Conservation (phyloP, 2,797 vertebrate genomes). For the Argentina silus region DNA sequence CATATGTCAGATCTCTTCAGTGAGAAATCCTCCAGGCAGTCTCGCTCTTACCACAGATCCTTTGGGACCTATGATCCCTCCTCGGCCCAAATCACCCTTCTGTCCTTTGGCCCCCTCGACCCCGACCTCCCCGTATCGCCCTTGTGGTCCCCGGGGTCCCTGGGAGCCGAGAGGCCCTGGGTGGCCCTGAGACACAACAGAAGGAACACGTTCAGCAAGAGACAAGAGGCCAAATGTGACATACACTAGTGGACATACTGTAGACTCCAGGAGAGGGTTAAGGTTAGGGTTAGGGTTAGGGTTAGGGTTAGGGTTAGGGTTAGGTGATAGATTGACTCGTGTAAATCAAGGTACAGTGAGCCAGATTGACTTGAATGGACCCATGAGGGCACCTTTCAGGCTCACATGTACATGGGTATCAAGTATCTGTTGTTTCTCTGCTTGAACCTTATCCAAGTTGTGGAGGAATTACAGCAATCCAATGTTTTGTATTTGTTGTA, state of each 20-base stretch:
- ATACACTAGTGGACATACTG: not conserved
- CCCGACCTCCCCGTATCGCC: conserved; percentile 84
- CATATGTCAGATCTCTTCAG: not conserved
- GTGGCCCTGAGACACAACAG: conserved; percentile 77
- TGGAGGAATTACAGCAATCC: too few species aligned
- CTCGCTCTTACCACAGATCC: conserved; percentile 86
- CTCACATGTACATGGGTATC: too few species aligned
- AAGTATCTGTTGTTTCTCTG: too few species aligned
- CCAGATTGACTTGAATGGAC: too few species aligned
- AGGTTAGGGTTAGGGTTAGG: not conserved
- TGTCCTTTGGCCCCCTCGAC: conserved; percentile 89
- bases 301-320: not conserved
- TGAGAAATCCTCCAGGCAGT: too few species aligned
- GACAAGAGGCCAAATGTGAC: not conserved
- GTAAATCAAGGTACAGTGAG: too few species aligned
- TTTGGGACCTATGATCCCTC: conserved; percentile 85
- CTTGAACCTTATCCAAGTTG: too few species aligned
- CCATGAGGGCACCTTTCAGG: too few species aligned
- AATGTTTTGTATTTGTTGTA: too few species aligned
- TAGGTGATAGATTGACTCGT: not conserved
- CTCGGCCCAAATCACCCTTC: conserved; percentile 85
- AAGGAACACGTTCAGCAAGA: not conserved
- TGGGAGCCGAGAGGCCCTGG: conserved; percentile 86
- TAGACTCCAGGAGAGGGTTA: not conserved
- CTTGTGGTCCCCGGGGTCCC: conserved; percentile 84